Conservation (phyloP, 2,888 invertebrate species). For the Brachycybe producta region DNA sequence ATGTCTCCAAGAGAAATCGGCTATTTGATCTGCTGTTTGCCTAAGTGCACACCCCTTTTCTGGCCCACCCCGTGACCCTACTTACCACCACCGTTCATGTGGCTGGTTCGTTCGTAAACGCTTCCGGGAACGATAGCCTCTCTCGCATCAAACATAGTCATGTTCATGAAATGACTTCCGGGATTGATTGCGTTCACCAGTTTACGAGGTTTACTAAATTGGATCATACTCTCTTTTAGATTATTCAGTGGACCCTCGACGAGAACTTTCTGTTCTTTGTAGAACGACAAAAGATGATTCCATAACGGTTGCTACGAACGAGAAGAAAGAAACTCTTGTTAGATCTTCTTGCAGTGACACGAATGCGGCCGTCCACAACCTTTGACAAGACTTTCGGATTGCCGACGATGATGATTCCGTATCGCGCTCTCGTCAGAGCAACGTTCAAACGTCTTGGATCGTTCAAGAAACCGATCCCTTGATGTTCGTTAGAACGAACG, state of each 20-base stretch:
- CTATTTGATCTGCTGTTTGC: neutral
- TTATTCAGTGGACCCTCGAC: slow-evolving; percentile 97
- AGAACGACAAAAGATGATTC: slow-evolving; percentile 94
- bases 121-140: slow-evolving; percentile 90
- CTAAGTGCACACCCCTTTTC: neutral
- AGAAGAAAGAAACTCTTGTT: neutral
- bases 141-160: slow-evolving; percentile 90
- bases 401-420: slow-evolving; percentile 94
- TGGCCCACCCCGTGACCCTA: neutral
- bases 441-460: slow-evolving; percentile 97
- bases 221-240: slow-evolving; percentile 88
- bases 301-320: slow-evolving; percentile 70
- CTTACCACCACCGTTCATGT: slow-evolving; percentile 34
- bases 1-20: too few relatives aligned
- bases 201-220: slow-evolving; percentile 94
- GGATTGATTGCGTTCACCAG: slow-evolving; percentile 87
- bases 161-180: slow-evolving; percentile 94
- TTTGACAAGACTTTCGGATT: slow-evolving; percentile 98
- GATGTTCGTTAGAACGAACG: slow-evolving; percentile 95
- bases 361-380: slow-evolving; percentile 28
- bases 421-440: slow-evolving; percentile 91
- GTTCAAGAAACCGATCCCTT: slow-evolving; percentile 96
- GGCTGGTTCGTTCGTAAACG: slow-evolving; percentile 66
- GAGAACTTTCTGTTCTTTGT: slow-evolving; percentile 90
- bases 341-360: neutral